Evolutionary conservation across 1,140 invertebrate species (phyloP).

Genomic region (Eriosoma lanigerum): DNA sequence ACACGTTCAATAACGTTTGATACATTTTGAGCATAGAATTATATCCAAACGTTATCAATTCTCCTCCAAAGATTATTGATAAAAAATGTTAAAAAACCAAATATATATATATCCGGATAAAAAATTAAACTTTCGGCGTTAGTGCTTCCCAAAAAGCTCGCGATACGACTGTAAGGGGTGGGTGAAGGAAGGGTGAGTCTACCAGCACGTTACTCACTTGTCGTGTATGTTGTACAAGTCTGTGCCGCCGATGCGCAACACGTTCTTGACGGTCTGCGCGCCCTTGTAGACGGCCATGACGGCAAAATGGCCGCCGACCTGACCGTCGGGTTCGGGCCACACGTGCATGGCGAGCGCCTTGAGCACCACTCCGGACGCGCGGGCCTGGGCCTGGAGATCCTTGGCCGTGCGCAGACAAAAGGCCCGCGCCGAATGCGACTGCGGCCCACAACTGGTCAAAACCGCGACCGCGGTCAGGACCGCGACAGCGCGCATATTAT

Average conservation of each 20-base stretch:
- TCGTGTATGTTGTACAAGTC: conserved; percentile 45
- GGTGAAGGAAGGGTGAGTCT: too few species aligned
- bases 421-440: neutral
- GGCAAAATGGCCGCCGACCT: conserved; percentile 13
- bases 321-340: conserved; percentile 10
- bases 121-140: too few species aligned
- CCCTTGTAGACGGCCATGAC: conserved; percentile 46
- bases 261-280: conserved; percentile 6
- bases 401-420: conserved; percentile 15
- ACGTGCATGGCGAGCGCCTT: conserved; percentile 32
- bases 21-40: too few species aligned
- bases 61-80: too few species aligned
- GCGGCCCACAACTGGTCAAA: neutral
- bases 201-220: conserved; percentile 34
- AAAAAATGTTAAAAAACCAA: too few species aligned
- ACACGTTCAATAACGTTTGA: too few species aligned
- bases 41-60: too few species aligned
- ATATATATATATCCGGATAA: too few species aligned
- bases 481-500: neutral
- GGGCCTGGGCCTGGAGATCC: conserved; percentile 26
- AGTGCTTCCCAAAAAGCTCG: too few species aligned
- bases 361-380: conserved; percentile 14
- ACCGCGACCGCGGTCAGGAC: neutral
- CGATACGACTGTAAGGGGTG: too few species aligned
- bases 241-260: conserved; percentile 7